Percentiles rank a stretch among this genome's conserved stretches.
Evolutionary conservation across 2,113 vertebrate genomes (phyloP).

Genomic region (Sminthopsis crassicaudata): DNA sequence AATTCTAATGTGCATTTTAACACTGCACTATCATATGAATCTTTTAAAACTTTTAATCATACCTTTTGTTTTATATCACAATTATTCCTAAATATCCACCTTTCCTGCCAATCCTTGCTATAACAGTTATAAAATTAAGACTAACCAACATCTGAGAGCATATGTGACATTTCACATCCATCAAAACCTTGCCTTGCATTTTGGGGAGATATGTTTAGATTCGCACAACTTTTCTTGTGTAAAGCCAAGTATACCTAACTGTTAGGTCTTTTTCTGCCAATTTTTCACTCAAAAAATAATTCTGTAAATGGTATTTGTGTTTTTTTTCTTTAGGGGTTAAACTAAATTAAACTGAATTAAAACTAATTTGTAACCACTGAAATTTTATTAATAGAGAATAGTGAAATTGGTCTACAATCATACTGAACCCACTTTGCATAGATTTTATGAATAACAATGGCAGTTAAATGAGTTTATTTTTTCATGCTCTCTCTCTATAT

Average conservation of each 20-base stretch:
- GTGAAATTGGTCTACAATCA: not conserved
- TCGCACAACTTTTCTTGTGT: not conserved
- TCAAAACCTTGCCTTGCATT: not conserved
- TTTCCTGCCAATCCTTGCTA: too few relatives aligned
- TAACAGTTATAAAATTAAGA: not conserved
- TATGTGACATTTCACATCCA: not conserved
- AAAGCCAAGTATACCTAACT: not conserved
- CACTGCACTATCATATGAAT: too few relatives aligned
- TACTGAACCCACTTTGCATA: too few relatives aligned
- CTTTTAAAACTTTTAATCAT: too few relatives aligned
- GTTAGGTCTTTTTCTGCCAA: not conserved
- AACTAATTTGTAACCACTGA: not conserved
- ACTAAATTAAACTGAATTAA: not conserved
- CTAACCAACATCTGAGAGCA: not conserved
- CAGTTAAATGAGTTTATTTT: too few relatives aligned
- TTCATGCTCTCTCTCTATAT: too few relatives aligned
- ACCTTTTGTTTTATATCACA: too few relatives aligned
- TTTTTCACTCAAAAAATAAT: not conserved
- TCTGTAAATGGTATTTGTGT: not conserved
- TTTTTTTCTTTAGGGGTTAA: not conserved
- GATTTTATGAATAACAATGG: too few relatives aligned
- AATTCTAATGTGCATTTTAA: too few relatives aligned
- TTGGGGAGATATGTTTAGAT: not conserved
- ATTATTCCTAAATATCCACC: too few relatives aligned
- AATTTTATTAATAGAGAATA: not conserved